Evolutionary conservation across 2,888 invertebrate species (phyloP).

Genomic region (Tenthredo livida): DNA sequence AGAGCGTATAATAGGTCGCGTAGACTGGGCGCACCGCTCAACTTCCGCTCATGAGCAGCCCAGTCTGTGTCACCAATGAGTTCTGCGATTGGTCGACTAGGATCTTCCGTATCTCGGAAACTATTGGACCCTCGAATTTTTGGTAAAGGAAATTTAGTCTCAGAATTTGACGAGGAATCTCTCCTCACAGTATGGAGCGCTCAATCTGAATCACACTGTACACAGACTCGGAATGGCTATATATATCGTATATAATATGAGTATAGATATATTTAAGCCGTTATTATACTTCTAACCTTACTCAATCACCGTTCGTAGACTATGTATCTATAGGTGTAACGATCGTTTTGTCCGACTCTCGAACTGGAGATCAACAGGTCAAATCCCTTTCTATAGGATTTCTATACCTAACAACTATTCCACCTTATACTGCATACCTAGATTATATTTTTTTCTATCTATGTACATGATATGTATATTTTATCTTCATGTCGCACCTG

Average conservation of each 20-base stretch:
- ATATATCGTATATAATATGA: not conserved
- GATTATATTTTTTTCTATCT: not conserved
- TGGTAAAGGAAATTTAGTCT: too few species aligned
- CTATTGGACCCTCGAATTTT: too few species aligned
- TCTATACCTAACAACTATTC: constrained; percentile 8
- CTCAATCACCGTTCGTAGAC: constrained; percentile 42
- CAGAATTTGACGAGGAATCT: too few species aligned
- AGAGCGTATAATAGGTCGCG: too few species aligned
- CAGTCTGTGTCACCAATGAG: too few species aligned
- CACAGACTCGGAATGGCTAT: not conserved
- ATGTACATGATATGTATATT: not conserved
- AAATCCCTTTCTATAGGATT: constrained; percentile 46
- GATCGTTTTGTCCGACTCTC: constrained; percentile 43
- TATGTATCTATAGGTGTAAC: constrained; percentile 32
- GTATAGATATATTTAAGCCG: not conserved
- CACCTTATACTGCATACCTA: not conserved
- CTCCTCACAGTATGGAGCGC: too few species aligned
- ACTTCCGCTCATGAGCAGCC: too few species aligned
- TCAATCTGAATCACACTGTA: too few species aligned
- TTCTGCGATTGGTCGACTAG: too few species aligned
- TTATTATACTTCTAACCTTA: constrained; percentile 27
- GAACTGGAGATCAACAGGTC: constrained; percentile 44
- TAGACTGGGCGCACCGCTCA: too few species aligned
- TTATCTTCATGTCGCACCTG: not conserved
- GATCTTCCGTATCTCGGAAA: too few species aligned